Conservation (phyloP, 2,113 vertebrate genomes). For the Columbina picui region DNA sequence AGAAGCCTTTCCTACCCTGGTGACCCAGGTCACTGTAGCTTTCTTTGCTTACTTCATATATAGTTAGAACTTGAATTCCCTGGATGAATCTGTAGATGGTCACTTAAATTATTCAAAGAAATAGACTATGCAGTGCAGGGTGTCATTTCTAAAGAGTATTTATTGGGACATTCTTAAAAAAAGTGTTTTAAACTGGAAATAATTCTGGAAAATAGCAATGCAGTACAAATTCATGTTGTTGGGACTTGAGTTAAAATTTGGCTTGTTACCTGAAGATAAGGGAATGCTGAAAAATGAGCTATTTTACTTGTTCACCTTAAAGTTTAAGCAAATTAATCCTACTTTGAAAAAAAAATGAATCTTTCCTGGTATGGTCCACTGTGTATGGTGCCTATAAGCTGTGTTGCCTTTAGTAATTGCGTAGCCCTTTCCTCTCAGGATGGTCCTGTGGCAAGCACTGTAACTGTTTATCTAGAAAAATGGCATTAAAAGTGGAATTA, state of each 20-base stretch:
- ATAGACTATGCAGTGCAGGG: not conserved
- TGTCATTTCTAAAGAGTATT: not conserved
- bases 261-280: not conserved
- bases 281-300: not conserved
- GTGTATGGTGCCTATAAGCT: not conserved
- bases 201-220: not conserved
- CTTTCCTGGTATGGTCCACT: not conserved
- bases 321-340: not conserved
- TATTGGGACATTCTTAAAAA: not conserved
- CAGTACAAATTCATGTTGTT: not conserved
- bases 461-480: slow-evolving; percentile 15
- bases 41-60: not conserved
- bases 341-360: too few relatives aligned
- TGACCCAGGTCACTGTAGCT: not conserved
- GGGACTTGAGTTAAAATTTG: not conserved
- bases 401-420: not conserved
- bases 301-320: not conserved
- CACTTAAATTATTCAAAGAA: not conserved
- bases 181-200: not conserved
- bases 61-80: not conserved
- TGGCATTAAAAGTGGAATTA: not conserved
- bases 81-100: not conserved
- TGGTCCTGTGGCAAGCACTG: not conserved
- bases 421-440: not conserved
- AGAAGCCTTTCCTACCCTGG: not conserved